These are phyloP conservation scores for Panthera tigris DNA, from an alignment of 2,113 vertebrate genomes.

Conservation along the genomic window DNA sequence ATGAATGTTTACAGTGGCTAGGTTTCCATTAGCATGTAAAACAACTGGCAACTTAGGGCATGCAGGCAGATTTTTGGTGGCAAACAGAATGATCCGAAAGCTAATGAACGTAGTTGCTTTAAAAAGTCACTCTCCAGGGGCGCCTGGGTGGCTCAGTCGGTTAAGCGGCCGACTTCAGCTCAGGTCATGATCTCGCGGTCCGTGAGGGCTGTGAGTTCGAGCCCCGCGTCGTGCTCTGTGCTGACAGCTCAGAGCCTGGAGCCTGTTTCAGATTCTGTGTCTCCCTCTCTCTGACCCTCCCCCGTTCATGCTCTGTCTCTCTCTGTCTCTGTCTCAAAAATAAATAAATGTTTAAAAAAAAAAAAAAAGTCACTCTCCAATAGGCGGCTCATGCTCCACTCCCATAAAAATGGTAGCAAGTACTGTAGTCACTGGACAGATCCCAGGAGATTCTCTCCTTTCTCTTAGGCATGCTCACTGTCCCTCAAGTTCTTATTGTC, in stretches of 20 bases:
- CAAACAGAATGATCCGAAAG: background rate
- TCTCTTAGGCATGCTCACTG: background rate
- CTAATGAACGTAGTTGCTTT: constrained; percentile 11
- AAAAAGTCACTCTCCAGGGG: constrained; percentile 22
- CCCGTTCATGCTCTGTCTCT: no score
- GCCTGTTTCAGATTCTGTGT: no score
- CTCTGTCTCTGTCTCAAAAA: no score
- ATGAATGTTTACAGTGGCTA: constrained; percentile 24
- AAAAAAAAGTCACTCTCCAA: constrained; percentile 27
- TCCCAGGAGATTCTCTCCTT: background rate
- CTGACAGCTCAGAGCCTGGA: no score
- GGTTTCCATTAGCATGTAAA: background rate
- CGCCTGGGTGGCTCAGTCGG: no score
- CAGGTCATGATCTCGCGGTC: no score
- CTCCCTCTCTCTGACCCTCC: no score
- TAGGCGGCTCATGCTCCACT: background rate
- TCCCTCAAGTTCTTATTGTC: background rate
- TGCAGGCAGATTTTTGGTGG: background rate
- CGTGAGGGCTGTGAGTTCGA: no score
- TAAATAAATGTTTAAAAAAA: no score
- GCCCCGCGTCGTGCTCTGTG: no score
- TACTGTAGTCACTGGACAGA: background rate
- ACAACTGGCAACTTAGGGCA: background rate
- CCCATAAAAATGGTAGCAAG: background rate
- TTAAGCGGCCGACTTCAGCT: no score